These are phyloP conservation scores for Platerodrilus igneus DNA, from an alignment of 2,888 invertebrate genomes.

Conservation along the genomic window DNA sequence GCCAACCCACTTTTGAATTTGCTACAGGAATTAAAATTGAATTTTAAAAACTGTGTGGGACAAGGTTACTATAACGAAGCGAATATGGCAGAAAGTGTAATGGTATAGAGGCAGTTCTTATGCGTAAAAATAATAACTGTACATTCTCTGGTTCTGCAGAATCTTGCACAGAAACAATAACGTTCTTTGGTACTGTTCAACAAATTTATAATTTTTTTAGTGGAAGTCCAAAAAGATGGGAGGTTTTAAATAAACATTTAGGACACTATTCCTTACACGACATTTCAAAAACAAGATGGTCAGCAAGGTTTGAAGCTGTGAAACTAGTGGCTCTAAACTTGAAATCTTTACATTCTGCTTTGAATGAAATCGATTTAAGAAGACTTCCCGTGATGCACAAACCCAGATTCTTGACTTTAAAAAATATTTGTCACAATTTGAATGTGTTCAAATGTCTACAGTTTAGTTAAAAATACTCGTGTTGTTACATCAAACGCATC, in stretches of 20 bases:
- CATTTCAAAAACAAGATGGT: constrained; percentile 7
- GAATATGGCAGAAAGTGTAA: constrained; percentile 1
- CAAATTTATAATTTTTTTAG: constrained; percentile 7
- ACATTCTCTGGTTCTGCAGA: constrained; percentile 5
- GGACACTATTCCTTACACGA: constrained; percentile 1
- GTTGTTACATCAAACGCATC: constrained; percentile 7
- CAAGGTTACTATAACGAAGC: constrained; percentile 5
- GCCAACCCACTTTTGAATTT: not conserved
- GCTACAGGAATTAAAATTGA: not conserved
- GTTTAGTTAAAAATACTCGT: constrained; percentile 6
- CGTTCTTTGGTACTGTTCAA: constrained; percentile 4
- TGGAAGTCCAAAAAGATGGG: constrained; percentile 3
- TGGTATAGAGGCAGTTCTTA: constrained; percentile 2
- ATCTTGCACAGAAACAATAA: constrained; percentile 1
- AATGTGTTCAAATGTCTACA: constrained; percentile 7
- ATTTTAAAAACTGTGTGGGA: not conserved
- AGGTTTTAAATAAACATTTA: constrained; percentile 5
- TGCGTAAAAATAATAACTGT: constrained; percentile 2
- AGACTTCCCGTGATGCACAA: constrained; percentile 5
- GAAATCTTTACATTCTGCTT: constrained; percentile 8
- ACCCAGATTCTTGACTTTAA: constrained; percentile 6
- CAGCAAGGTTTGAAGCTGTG: constrained; percentile 7
- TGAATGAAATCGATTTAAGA: constrained; percentile 7
- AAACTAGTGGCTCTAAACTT: constrained; percentile 9
- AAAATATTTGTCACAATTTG: constrained; percentile 6